phyloP scores from a whole-genome alignment of 2,888 invertebrate genomes.

The Iselma pallidipennis region DNA sequence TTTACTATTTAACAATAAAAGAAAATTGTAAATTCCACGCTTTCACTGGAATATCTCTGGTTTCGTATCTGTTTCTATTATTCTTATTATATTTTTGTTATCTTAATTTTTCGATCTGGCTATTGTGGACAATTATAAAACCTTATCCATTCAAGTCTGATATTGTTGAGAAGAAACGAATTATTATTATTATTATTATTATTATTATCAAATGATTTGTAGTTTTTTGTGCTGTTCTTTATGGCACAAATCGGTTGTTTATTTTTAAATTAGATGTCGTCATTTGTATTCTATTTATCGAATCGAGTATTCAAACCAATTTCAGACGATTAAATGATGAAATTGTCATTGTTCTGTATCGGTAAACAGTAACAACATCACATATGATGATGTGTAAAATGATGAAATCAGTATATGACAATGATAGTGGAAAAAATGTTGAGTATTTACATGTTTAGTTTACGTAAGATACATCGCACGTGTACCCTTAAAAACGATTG shows the following conservation, averaged over 20 bases:
- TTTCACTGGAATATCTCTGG: not conserved
- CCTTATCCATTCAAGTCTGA: not conserved
- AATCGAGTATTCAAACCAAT: not conserved
- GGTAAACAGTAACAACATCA: not conserved
- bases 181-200: not conserved
- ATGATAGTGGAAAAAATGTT: not conserved
- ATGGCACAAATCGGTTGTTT: slow-evolving; percentile 11
- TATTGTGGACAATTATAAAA: not conserved
- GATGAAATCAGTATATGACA: not conserved
- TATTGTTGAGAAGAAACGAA: not conserved
- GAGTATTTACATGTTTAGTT: too few relatives aligned
- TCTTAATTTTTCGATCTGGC: not conserved
- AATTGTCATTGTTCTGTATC: not conserved
- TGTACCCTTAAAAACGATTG: too few relatives aligned
- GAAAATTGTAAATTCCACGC: not conserved
- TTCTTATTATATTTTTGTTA: too few relatives aligned
- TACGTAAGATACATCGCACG: too few relatives aligned
- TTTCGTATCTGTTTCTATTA: not conserved
- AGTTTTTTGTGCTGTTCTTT: too few relatives aligned
- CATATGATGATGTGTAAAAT: not conserved
- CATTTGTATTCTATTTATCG: slow-evolving; percentile 16
- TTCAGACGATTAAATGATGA: not conserved
- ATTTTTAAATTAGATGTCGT: slow-evolving; percentile 32
- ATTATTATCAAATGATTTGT: not conserved
- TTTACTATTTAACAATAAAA: too few relatives aligned